Base-by-base conservation (phyloP, 2,888 invertebrate species). In the Hyles lineata region DNA sequence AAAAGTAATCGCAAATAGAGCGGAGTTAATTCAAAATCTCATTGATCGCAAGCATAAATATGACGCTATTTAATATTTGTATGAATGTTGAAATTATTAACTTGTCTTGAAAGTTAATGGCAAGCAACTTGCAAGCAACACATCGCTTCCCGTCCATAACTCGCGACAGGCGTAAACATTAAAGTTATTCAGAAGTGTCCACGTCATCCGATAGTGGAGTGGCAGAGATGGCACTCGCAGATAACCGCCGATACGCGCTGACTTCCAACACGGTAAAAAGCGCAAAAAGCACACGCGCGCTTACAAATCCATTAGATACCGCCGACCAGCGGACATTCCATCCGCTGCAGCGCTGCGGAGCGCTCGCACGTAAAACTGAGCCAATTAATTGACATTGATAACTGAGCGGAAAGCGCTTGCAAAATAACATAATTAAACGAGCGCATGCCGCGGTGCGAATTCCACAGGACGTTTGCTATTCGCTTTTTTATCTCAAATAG, bases 151-250 rank as follows among this genome's bases (percentile, higher is more conserved):
- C 43, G 23, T 43, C n/a, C 58, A 67, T 25, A 72, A 32, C 35
- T 72, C 23, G 58, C 23, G 23, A 32, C 72, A n/a, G 7, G 11
- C 21, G 17, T 58, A 72, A 72, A 67, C 62, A 62, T 71, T 32
- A 67, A 72, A 67, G 58, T 67, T 72, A 67, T 72, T 72, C 63
- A 63, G 55, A 62, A 52, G 55, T 63, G 63, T 67, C 63, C 72
- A 35, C 72, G 70, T 67, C 35, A 67, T 55, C 67, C 63, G 63
- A 67, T 58, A 70, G 70, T 52, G 60, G 61, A 73, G 59, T 69
- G 70, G 72, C 70, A 58, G 69, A 70, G 72, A 72, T 72, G 35
- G 72, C 72, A 72, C 59, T 60, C 69, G 43, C 15, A 17, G 72
- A 72, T 72, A 72, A 60, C 25, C 15, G 70, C 19, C 21, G 60